These are phyloP conservation scores for Homarus americanus DNA, from an alignment of 1,140 invertebrate species.

Conservation along the genomic window DNA sequence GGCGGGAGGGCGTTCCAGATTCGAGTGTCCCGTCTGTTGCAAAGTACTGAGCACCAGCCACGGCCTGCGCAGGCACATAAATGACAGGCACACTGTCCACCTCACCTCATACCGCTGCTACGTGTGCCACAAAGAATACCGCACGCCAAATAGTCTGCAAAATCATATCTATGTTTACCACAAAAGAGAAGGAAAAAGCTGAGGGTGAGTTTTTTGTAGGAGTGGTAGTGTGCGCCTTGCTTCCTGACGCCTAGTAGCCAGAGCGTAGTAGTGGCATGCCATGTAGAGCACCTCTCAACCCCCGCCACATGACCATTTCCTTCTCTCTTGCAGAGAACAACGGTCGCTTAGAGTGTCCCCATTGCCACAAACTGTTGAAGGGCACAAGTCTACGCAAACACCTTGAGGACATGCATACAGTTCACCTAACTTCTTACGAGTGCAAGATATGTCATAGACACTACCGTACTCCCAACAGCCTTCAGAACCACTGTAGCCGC, in stretches of 20 bases:
- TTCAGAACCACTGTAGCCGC: slow-evolving; percentile 80
- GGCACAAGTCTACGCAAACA: slow-evolving; percentile 81
- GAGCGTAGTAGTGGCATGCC: slow-evolving; percentile 51
- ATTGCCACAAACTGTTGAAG: slow-evolving; percentile 93
- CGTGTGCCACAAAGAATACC: slow-evolving; percentile 94
- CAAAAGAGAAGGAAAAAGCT: slow-evolving; percentile 77
- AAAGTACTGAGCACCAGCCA: slow-evolving; percentile 95
- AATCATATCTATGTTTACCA: slow-evolving; percentile 97
- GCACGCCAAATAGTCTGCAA: slow-evolving; percentile 93
- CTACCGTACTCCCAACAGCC: slow-evolving; percentile 82
- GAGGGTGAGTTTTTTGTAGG: slow-evolving; percentile 60
- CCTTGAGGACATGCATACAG: slow-evolving; percentile 94
- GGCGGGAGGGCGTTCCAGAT: slow-evolving; percentile 62
- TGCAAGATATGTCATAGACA: slow-evolving; percentile 92
- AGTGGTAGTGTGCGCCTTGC: slow-evolving; percentile 46
- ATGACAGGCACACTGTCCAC: slow-evolving; percentile 93
- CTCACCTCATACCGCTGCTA: slow-evolving; percentile 94
- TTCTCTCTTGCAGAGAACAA: slow-evolving; percentile 73
- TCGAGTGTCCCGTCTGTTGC: slow-evolving; percentile 88
- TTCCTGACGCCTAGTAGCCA: slow-evolving; percentile 52
- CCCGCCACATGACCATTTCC: slow-evolving; percentile 62
- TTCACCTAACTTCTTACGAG: slow-evolving; percentile 88
- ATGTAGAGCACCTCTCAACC: slow-evolving; percentile 52
- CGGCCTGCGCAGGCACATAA: slow-evolving; percentile 93
- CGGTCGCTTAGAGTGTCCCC: slow-evolving; percentile 71